A percentile compares a stretch with the other conserved stretches of the same genome.
Evolutionary conservation across 2,888 invertebrate species (phyloP).

Genomic region (Phalera bucephala): DNA sequence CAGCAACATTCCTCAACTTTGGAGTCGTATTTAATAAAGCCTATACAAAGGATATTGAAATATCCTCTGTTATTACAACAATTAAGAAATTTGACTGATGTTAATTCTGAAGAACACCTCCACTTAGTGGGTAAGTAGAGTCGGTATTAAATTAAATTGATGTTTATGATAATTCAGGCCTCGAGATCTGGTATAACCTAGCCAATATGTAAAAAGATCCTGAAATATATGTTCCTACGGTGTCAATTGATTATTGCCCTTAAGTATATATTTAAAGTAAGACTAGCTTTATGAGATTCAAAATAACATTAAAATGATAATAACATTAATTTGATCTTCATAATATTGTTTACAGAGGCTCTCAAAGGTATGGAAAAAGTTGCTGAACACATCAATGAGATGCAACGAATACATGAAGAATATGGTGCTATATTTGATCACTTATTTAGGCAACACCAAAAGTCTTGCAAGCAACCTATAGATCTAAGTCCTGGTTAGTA

Average conservation of each 20-base stretch:
- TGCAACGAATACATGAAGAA: constrained; percentile 99
- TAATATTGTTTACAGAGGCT: constrained; percentile 90
- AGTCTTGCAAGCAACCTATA: constrained; percentile 96
- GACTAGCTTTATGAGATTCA: too few relatives aligned
- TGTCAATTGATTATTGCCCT: too few relatives aligned
- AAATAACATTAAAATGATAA: too few relatives aligned
- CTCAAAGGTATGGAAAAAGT: constrained; percentile 99
- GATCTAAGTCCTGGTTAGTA: constrained; percentile 93
- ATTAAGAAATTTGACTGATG: constrained; percentile 95
- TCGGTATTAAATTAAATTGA: too few relatives aligned
- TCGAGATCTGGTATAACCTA: too few relatives aligned
- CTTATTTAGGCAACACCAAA: constrained; percentile 96
- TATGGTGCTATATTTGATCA: constrained; percentile 99
- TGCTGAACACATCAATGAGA: constrained; percentile 99
- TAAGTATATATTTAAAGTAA: too few relatives aligned
- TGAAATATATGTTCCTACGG: too few relatives aligned
- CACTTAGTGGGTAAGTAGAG: constrained; percentile 93
- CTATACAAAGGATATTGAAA: constrained; percentile 98
- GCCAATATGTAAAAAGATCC: too few relatives aligned
- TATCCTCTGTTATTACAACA: constrained; percentile 98
- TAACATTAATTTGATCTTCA: too few relatives aligned
- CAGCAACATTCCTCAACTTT: constrained; percentile 98
- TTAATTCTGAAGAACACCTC: constrained; percentile 95
- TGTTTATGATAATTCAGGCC: too few relatives aligned
- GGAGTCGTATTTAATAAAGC: constrained; percentile 99